Percentiles rank a stretch among this genome's conserved stretches.
Conservation (phyloP, 2,888 invertebrate genomes). For the Drosophila longiperda region DNA sequence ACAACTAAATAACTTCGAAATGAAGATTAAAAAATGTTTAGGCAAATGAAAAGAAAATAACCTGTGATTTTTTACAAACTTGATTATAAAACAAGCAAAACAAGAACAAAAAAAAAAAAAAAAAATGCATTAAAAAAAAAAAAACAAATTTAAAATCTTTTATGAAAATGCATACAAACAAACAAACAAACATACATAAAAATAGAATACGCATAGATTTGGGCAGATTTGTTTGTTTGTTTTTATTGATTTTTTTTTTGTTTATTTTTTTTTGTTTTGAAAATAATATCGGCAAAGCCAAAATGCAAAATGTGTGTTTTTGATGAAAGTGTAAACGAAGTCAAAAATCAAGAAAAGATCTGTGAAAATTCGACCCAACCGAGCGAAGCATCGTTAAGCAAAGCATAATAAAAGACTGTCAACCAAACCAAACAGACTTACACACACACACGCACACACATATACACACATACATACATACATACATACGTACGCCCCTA, state of each 20-base stretch:
- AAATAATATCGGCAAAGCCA: constrained; percentile 47
- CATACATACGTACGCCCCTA: constrained; percentile 1
- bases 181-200: constrained; percentile 12
- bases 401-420: constrained; percentile 66
- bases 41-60: constrained; percentile 81
- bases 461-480: constrained; percentile 7
- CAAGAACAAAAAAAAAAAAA: constrained; percentile 28
- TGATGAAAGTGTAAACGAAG: constrained; percentile 13
- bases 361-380: constrained; percentile 49
- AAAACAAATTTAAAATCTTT: background rate
- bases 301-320: constrained; percentile 16
- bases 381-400: constrained; percentile 40
- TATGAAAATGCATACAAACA: background rate
- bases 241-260: constrained; percentile 22
- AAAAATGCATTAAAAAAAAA: constrained; percentile 11
- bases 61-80: constrained; percentile 82
- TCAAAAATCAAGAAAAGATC: constrained; percentile 22
- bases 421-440: constrained; percentile 26
- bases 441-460: constrained; percentile 18
- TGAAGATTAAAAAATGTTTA: constrained; percentile 56
- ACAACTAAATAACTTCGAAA: constrained; percentile 34
- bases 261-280: constrained; percentile 4
- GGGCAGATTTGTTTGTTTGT: constrained; percentile 15
- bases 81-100: constrained; percentile 70
- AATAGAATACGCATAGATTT: constrained; percentile 23